Conservation (phyloP, 2,888 invertebrate genomes). For the Leptothorax acervorum region DNA sequence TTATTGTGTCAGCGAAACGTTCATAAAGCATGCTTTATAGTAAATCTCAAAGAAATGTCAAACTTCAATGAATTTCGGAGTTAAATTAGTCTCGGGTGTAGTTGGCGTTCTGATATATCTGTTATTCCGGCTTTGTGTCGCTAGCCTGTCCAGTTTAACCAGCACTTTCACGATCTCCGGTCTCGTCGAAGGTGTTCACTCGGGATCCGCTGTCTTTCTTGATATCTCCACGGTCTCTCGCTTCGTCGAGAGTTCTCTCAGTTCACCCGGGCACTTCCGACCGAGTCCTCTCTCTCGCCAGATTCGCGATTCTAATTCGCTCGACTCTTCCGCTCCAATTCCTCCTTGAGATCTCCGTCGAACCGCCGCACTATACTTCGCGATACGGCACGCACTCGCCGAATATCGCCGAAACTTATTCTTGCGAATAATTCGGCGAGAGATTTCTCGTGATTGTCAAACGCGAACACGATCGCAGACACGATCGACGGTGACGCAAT, state of each 20-base stretch:
- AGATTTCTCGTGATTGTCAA: not conserved
- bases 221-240: not conserved
- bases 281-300: not conserved
- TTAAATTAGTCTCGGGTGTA: not conserved
- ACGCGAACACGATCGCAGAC: not conserved
- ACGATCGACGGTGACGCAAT: not conserved
- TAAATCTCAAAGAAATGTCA: not conserved
- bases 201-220: too few relatives aligned
- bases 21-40: not conserved
- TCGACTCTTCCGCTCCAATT: not conserved
- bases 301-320: not conserved
- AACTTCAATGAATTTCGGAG: not conserved
- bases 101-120: not conserved
- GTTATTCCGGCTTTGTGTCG: not conserved
- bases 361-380: not conserved
- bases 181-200: too few relatives aligned
- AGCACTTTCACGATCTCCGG: not conserved
- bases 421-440: not conserved
- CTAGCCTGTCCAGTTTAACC: not conserved
- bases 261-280: not conserved
- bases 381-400: not conserved
- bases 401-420: not conserved
- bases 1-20: not conserved
- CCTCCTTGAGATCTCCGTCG: not conserved
- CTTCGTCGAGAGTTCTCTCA: not conserved